Evolutionary conservation across 2,113 vertebrate species (phyloP).

Genomic region (Hippocampus abdominalis): DNA sequence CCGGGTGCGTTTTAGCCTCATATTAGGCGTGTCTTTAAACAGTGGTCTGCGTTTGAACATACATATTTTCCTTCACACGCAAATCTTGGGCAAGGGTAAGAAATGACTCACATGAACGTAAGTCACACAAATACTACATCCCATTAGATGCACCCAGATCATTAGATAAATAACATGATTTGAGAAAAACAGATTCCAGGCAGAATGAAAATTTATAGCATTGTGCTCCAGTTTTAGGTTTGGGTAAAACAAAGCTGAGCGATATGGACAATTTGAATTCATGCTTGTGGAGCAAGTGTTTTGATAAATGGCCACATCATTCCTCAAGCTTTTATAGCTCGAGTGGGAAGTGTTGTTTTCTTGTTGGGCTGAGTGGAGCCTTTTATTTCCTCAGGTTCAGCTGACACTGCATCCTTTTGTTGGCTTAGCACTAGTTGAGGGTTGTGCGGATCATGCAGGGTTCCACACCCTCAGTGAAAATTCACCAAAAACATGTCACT

Average conservation of each 20-base stretch:
- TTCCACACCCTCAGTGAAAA: conserved; percentile 6
- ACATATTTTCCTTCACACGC: too few relatives aligned
- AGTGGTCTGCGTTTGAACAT: too few relatives aligned
- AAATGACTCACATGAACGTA: too few relatives aligned
- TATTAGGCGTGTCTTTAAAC: too few relatives aligned
- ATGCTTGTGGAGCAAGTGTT: neutral
- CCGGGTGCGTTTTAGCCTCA: too few relatives aligned
- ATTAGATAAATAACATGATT: too few relatives aligned
- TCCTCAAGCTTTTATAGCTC: neutral
- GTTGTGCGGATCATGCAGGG: neutral
- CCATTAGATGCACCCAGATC: too few relatives aligned
- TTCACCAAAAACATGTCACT: conserved; percentile 12
- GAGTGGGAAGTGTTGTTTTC: neutral
- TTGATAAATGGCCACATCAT: neutral
- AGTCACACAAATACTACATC: too few relatives aligned
- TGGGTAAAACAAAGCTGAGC: neutral
- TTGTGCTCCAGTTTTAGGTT: neutral
- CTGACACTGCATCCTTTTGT: conserved; percentile 2
- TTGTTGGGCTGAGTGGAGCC: conserved; percentile 2
- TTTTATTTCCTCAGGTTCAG: neutral
- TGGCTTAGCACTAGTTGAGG: neutral
- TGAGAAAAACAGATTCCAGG: too few relatives aligned
- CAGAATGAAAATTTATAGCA: too few relatives aligned
- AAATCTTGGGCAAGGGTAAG: too few relatives aligned
- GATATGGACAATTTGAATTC: neutral